Evolutionary conservation across 2,113 vertebrate species (phyloP).

Genomic region (Donacobius atricapilla): DNA sequence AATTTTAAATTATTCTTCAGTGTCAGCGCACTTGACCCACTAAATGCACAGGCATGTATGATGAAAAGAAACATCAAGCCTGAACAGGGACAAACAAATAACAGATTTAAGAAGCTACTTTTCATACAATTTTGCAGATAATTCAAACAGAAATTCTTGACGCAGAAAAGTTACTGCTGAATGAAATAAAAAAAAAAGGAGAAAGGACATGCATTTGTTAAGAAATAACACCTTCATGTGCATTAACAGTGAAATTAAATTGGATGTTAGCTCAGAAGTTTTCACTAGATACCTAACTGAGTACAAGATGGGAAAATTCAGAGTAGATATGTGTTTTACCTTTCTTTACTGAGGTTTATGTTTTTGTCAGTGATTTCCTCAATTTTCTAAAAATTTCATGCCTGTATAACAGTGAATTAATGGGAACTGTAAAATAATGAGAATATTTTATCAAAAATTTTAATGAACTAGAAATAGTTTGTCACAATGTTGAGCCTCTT

Average conservation of each 20-base stretch:
- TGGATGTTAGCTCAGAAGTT: background rate
- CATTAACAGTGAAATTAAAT: background rate
- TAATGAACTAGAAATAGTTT: background rate
- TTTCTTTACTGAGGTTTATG: background rate
- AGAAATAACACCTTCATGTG: background rate
- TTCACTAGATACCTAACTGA: background rate
- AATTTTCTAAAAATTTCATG: background rate
- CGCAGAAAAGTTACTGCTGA: background rate
- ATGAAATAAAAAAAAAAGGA: background rate
- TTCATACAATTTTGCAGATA: background rate
- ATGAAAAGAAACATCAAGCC: background rate
- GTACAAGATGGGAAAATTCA: background rate
- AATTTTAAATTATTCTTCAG: background rate
- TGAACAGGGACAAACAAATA: background rate
- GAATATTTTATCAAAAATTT: background rate
- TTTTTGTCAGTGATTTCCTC: background rate
- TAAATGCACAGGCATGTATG: background rate
- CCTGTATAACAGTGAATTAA: background rate
- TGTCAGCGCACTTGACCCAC: background rate
- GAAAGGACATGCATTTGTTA: background rate
- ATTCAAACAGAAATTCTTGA: background rate
- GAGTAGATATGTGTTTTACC: background rate
- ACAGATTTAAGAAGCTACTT: background rate
- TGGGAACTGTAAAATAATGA: background rate
- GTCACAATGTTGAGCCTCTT: background rate